A percentile compares a stretch with the other conserved stretches of the same genome.
Evolutionary conservation across 2,797 vertebrate genomes (phyloP).

Genomic region (Lagorchestes hirsutus): DNA sequence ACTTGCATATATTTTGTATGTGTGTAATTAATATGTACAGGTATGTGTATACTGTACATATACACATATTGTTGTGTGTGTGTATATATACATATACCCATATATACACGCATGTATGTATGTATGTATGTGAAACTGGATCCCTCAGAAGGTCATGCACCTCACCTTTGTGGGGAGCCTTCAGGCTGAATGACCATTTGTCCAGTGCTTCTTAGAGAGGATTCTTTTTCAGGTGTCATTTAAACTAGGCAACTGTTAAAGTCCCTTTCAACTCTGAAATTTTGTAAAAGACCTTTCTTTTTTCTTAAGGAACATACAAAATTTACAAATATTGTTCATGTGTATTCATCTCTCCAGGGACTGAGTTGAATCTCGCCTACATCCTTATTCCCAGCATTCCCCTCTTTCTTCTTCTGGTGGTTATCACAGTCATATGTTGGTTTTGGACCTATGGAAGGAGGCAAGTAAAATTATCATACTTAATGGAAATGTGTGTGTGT

Average conservation of each 20-base stretch:
- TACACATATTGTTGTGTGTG: no score
- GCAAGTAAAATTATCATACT: constrained; percentile 82
- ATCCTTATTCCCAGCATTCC: constrained; percentile 91
- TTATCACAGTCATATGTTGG: constrained; percentile 87
- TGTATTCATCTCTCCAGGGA: constrained; percentile 80
- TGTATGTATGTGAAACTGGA: neutral
- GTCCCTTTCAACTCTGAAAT: constrained; percentile 9
- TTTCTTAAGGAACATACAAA: constrained; percentile 16
- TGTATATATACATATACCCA: no score
- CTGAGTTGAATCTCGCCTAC: constrained; percentile 87
- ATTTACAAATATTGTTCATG: neutral
- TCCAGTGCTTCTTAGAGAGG: neutral
- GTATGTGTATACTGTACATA: neutral
- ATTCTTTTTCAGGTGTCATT: neutral
- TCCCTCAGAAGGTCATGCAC: neutral
- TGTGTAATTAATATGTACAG: neutral
- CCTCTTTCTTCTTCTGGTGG: constrained; percentile 89
- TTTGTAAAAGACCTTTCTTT: constrained; percentile 21
- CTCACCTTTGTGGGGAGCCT: neutral
- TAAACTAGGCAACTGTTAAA: neutral
- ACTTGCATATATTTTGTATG: neutral
- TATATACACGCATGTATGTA: no score
- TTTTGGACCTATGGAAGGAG: constrained; percentile 89
- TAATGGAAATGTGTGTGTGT: neutral
- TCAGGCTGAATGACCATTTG: neutral